Evolutionary conservation across 2,113 vertebrate species (phyloP).

Genomic region (Megaceryle maxima): DNA sequence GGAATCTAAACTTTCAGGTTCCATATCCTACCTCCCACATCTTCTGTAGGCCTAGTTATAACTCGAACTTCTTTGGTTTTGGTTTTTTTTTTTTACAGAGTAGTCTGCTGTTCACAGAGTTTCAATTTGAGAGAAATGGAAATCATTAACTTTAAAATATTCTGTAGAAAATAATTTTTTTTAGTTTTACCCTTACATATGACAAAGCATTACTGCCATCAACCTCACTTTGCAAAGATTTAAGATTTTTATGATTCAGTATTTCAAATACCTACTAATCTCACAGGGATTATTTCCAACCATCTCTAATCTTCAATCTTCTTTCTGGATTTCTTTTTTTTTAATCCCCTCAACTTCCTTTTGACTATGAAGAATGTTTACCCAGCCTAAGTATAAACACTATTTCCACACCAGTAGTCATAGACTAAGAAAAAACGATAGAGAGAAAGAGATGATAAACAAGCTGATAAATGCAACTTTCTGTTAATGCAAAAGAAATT

Average conservation of each 20-base stretch:
- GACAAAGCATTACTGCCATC: neutral
- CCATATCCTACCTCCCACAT: neutral
- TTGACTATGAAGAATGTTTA: neutral
- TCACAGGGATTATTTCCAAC: neutral
- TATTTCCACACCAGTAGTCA: neutral
- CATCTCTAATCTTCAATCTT: neutral
- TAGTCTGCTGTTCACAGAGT: neutral
- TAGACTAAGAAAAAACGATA: neutral
- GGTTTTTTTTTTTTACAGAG: neutral
- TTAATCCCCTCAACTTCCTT: neutral
- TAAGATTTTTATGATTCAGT: neutral
- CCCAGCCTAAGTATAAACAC: neutral
- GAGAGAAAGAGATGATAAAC: neutral
- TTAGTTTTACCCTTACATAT: neutral
- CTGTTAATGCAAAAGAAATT: neutral
- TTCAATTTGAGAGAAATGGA: neutral
- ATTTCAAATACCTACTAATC: neutral
- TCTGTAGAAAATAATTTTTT: neutral
- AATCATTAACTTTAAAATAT: neutral
- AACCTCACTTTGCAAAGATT: neutral
- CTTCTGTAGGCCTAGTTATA: neutral
- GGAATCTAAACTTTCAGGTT: neutral
- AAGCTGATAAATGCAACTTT: neutral
- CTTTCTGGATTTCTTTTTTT: neutral
- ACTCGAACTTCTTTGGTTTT: neutral